Conservation (phyloP, 2,113 vertebrate genomes). For the Entomyzon cyanotis region DNA sequence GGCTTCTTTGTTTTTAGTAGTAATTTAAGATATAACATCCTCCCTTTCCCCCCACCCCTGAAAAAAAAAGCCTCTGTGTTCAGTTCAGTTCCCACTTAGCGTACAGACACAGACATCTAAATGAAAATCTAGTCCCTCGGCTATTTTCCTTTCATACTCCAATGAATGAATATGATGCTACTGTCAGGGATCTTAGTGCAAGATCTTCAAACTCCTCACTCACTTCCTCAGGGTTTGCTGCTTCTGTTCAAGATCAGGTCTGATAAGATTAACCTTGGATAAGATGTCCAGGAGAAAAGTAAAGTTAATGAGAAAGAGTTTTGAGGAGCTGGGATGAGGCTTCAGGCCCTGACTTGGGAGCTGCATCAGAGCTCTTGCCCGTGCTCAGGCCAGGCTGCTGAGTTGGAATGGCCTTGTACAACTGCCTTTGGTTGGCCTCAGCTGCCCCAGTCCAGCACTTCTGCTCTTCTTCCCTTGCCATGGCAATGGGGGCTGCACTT, state of each 20-base stretch:
- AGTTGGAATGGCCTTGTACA: not conserved
- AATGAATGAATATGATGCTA: not conserved
- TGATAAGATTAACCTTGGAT: not conserved
- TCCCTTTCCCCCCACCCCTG: fast-evolving
- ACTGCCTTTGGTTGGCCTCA: not conserved
- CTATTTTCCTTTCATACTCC: conserved; percentile 22
- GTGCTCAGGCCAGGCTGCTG: not conserved
- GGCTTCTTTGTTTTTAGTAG: not conserved
- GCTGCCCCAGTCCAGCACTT: no score
- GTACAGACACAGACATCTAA: conserved; percentile 47
- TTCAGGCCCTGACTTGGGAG: not conserved
- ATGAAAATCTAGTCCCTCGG: conserved; percentile 53
- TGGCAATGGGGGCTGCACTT: not conserved
- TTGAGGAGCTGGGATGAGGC: not conserved
- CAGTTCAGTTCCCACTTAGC: not conserved
- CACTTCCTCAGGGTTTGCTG: not conserved
- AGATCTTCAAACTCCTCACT: not conserved
- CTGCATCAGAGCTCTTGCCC: not conserved
- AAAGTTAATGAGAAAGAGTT: not conserved
- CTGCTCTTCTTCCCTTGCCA: not conserved
- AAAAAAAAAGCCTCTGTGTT: not conserved
- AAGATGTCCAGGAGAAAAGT: not conserved
- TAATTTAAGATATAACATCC: not conserved
- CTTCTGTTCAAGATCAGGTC: not conserved
- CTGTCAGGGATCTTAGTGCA: not conserved